Base-by-base conservation (phyloP, 2,113 vertebrate species). In the Heloderma charlesbogerti region DNA sequence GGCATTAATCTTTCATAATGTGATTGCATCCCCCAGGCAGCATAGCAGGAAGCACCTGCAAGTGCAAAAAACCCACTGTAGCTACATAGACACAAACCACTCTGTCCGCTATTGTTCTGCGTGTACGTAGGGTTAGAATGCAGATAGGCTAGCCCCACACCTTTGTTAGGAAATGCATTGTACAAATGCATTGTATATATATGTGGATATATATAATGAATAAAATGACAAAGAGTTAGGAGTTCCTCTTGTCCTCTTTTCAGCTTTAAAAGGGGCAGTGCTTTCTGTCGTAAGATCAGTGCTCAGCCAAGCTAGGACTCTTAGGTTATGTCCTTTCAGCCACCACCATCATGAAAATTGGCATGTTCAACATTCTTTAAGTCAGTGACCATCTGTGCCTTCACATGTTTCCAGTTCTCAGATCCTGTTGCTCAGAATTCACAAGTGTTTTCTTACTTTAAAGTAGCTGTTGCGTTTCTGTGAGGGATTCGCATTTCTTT, bases 1-100 rank as follows among this genome's bases (percentile, higher is more conserved):
- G 51, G 74, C 74, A 88, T 88, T 66, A 78, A 88, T 79, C 74
- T 88, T 88, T 88, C 86, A 88, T 78, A 88, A 88, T 79, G 29
- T 78, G 86, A 63, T 88, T 66, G 43, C 29, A 78, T 31, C 74
- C 74, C 75, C 74, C 57, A 88, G 81, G 86, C 37, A 78, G 86
- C 29, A 45, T 22, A 20, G 37, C 86, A 88, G 16, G 54, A 60
- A 63, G 86, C 27, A 8, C 51, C 86, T 27, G 16, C 7, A 45
- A 88, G 40, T 77, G 57, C 29, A 63, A 27, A 88, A 43, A 18
- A 43, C 27, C n/a, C 60, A 66, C 40, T 45, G 74, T 45, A 66
- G 29, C 31, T 88, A 88, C 40, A n/a, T 40, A 40, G 29, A 60
- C 45, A 74, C 48, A 13, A 63, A 40, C n/a, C 8, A 57, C 15